Conservation (phyloP, 2,797 vertebrate species). For the Sebastes taczanowskii region DNA sequence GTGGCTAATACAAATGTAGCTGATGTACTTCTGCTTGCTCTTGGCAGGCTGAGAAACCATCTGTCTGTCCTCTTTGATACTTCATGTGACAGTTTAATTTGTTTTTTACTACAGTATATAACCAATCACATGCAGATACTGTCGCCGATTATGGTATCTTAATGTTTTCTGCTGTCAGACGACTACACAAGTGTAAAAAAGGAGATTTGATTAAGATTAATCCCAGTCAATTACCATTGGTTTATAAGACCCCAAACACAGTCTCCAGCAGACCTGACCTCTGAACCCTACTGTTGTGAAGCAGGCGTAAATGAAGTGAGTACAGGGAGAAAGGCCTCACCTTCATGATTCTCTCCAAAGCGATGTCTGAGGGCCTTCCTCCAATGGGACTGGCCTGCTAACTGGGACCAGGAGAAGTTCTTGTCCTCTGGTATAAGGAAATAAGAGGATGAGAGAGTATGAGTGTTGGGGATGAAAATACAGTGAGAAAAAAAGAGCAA, state of each 20-base stretch:
- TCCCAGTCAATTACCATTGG: neutral
- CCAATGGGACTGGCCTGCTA: neutral
- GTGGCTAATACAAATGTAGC: constrained; percentile 13
- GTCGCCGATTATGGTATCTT: neutral
- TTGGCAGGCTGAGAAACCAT: constrained; percentile 20
- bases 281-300: neutral
- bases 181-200: neutral
- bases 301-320: neutral
- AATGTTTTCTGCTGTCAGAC: neutral
- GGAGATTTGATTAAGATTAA: neutral
- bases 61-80: neutral
- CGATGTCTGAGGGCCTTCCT: neutral
- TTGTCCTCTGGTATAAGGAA: constrained; percentile 9
- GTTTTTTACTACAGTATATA: neutral
- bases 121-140: neutral
- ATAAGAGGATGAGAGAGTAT: neutral
- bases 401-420: neutral
- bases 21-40: constrained; percentile 3
- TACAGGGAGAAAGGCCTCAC: neutral
- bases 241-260: neutral
- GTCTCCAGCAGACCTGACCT: neutral
- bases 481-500: constrained; percentile 19
- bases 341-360: neutral
- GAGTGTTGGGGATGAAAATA: constrained; percentile 13
- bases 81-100: constrained; percentile 3